A percentile compares a stretch with the other conserved stretches of the same genome.
These are phyloP conservation scores for Eupithecia dodoneata DNA, from an alignment of 2,888 invertebrate species.

Conservation along the genomic window DNA sequence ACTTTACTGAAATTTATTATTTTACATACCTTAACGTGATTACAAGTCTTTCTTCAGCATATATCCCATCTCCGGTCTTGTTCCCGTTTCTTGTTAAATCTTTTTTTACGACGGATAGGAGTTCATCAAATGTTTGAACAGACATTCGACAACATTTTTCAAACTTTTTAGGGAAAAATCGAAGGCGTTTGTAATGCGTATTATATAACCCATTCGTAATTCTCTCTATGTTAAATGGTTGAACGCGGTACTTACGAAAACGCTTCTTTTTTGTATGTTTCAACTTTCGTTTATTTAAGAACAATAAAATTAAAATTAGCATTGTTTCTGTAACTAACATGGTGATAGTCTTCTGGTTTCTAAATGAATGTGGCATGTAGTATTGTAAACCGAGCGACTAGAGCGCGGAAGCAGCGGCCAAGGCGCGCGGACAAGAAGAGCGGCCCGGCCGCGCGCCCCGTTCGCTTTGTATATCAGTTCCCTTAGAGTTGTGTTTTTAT, in stretches of 20 bases:
- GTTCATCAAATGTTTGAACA: conserved; percentile 1
- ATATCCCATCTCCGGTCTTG: not conserved
- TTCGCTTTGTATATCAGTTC: too few relatives aligned
- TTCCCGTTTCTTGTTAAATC: conserved; percentile 1
- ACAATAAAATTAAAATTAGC: conserved; percentile 1
- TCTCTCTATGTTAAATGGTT: conserved; percentile 1
- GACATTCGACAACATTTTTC: conserved; percentile 1
- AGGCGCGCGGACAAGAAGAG: conserved; percentile 1
- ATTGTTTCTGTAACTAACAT: conserved; percentile 1
- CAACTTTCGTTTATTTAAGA: conserved; percentile 1
- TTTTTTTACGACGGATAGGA: conserved; percentile 1
- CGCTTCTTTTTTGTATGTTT: conserved; percentile 1
- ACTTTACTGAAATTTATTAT: conserved; percentile 1
- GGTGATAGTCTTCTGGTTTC: conserved; percentile 1
- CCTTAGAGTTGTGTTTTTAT: too few relatives aligned
- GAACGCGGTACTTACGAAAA: conserved; percentile 1
- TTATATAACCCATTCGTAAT: conserved; percentile 1
- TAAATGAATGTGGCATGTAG: conserved; percentile 1
- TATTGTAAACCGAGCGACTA: conserved; percentile 1
- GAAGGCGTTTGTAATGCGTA: conserved; percentile 1
- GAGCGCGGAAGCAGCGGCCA: conserved; percentile 1
- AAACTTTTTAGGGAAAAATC: conserved; percentile 1
- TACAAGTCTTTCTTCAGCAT: conserved; percentile 1
- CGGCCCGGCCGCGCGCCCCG: not conserved
- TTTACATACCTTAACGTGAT: conserved; percentile 1